These are phyloP conservation scores for Lepidothrix coronata DNA, from an alignment of 2,113 vertebrate species.

Conservation along the genomic window DNA sequence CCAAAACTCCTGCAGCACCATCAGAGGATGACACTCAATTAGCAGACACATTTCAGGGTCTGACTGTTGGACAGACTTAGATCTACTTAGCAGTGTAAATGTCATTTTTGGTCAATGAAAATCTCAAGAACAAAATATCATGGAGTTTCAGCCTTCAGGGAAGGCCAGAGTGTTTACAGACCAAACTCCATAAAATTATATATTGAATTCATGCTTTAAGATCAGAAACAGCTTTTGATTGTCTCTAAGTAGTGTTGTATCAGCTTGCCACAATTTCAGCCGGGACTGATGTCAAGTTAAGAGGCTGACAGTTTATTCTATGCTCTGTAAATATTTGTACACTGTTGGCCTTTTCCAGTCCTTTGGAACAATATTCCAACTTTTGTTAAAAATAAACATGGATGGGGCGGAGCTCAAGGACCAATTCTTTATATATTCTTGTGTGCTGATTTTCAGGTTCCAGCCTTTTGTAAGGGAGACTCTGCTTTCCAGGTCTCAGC, in stretches of 20 bases:
- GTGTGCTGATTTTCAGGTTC: neutral
- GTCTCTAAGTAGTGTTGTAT: slow-evolving; percentile 10
- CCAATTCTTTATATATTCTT: neutral
- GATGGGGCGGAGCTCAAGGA: neutral
- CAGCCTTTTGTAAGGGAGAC: neutral
- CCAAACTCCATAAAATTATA: neutral
- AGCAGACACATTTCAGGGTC: neutral
- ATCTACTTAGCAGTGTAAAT: neutral
- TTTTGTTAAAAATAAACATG: slow-evolving; percentile 61
- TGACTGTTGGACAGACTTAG: neutral
- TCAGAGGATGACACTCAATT: neutral
- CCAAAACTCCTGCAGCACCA: neutral
- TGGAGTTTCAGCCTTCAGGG: neutral
- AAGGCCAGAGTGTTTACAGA: neutral
- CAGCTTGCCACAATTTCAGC: slow-evolving; percentile 14
- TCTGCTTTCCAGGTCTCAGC: neutral
- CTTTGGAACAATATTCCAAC: slow-evolving; percentile 52
- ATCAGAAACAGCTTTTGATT: slow-evolving; percentile 38
- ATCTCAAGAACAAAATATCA: neutral
- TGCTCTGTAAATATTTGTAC: slow-evolving; percentile 64
- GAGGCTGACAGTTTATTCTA: slow-evolving; percentile 58
- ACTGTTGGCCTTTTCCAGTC: slow-evolving; percentile 48
- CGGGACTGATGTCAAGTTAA: slow-evolving; percentile 58
- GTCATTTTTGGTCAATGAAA: neutral
- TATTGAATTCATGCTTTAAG: neutral